These are phyloP conservation scores for Cotesia typhae DNA, from an alignment of 1,140 invertebrate species.

Conservation along the genomic window DNA sequence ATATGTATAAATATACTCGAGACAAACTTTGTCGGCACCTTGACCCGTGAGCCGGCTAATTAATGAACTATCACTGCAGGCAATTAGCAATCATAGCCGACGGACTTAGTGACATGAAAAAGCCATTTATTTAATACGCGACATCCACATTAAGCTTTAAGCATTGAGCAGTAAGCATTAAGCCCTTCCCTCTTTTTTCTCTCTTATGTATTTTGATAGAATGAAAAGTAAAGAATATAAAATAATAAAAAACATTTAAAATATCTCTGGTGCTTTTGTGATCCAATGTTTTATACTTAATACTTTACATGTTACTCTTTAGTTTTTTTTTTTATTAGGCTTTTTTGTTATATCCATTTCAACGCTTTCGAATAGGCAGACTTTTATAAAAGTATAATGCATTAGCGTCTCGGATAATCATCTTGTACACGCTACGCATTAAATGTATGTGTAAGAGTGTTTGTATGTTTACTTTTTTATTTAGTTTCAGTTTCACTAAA, in stretches of 20 bases:
- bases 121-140: constrained; percentile 43
- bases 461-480: neutral
- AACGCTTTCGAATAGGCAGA: constrained; percentile 1
- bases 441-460: neutral
- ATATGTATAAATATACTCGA: neutral
- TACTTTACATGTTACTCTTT: no score
- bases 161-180: neutral
- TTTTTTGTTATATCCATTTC: constrained; percentile 6
- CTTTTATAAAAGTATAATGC: constrained; percentile 8
- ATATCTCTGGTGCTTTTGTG: no score
- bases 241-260: no score
- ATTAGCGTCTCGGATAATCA: constrained; percentile 27
- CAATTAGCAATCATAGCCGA: constrained; percentile 38
- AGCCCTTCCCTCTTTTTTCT: no score
- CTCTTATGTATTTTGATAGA: no score
- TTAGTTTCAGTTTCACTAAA: neutral
- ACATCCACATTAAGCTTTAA: constrained; percentile 13
- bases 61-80: constrained; percentile 39
- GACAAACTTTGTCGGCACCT: constrained; percentile 12
- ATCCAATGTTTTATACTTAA: no score
- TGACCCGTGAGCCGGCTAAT: constrained; percentile 38
- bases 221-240: no score
- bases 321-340: no score
- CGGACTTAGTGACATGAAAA: constrained; percentile 38
- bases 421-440: constrained; percentile 16